Percentiles rank a stretch among this genome's conserved stretches.
Evolutionary conservation across 2,797 vertebrate genomes (phyloP).

Genomic region (Gymnoscopelus braueri): DNA sequence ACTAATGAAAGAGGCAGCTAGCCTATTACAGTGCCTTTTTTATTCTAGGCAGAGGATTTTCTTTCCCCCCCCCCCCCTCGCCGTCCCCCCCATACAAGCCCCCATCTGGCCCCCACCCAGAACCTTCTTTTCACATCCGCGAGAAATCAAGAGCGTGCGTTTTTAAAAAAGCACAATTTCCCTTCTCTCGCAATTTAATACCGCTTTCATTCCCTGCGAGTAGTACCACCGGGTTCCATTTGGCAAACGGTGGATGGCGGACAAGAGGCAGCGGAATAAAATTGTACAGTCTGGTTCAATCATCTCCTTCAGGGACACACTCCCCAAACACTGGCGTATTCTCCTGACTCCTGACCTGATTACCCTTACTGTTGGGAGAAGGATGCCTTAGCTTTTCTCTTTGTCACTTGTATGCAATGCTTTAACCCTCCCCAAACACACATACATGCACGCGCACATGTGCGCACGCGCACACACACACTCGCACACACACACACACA

Average conservation of each 20-base stretch:
- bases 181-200: conserved; percentile 70
- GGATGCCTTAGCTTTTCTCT: conserved; percentile 71
- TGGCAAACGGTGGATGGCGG: conserved; percentile 51
- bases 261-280: conserved; percentile 72
- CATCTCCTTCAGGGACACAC: conserved; percentile 53
- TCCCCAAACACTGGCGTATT: conserved; percentile 74
- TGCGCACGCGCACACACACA: no score
- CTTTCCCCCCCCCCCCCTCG: conserved; percentile 15
- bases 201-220: conserved; percentile 60
- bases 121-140: conserved; percentile 3
- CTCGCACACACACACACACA: no score
- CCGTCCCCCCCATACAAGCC: conserved; percentile 8
- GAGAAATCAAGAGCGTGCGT: conserved; percentile 59
- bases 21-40: conserved; percentile 49
- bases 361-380: conserved; percentile 65
- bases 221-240: conserved; percentile 54
- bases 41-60: conserved; percentile 35
- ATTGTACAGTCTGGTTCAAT: conserved; percentile 73
- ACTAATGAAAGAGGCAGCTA: conserved; percentile 66
- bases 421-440: conserved; percentile 50
- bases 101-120: not conserved
- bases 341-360: conserved; percentile 78
- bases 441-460: no score
- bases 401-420: conserved; percentile 57
- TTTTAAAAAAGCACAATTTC: conserved; percentile 68